These are phyloP conservation scores for Panthera leo DNA, from an alignment of 2,113 vertebrate genomes.

Conservation along the genomic window DNA sequence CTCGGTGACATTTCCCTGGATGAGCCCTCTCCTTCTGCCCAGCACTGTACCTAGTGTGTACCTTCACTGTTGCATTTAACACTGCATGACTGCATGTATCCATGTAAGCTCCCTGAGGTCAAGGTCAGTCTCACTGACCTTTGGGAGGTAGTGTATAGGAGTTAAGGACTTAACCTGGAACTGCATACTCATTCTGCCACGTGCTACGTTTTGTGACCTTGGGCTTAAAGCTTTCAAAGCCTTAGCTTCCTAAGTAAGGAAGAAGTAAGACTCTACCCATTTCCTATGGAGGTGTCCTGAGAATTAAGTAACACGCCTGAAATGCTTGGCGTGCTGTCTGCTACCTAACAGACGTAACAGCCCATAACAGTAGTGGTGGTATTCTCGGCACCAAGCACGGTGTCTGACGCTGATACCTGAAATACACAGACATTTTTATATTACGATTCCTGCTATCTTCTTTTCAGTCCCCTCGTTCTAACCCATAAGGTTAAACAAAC, in stretches of 20 bases:
- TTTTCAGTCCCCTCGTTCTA: background rate
- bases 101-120: background rate
- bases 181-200: background rate
- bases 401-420: background rate
- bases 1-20: background rate
- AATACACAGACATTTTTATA: background rate
- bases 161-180: background rate
- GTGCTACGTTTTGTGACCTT: background rate
- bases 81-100: background rate
- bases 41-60: background rate
- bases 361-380: background rate
- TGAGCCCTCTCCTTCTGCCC: background rate
- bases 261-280: background rate
- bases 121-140: background rate
- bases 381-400: background rate
- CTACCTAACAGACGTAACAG: background rate
- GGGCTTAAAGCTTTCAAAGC: background rate
- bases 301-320: background rate
- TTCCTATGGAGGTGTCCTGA: background rate
- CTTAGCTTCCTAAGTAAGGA: background rate
- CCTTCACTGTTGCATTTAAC: background rate
- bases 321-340: background rate
- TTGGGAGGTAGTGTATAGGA: background rate
- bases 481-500: background rate
- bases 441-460: background rate